Evolutionary conservation across 2,888 invertebrate genomes (phyloP).

Genomic region (Neoitamus cyanurus): DNA sequence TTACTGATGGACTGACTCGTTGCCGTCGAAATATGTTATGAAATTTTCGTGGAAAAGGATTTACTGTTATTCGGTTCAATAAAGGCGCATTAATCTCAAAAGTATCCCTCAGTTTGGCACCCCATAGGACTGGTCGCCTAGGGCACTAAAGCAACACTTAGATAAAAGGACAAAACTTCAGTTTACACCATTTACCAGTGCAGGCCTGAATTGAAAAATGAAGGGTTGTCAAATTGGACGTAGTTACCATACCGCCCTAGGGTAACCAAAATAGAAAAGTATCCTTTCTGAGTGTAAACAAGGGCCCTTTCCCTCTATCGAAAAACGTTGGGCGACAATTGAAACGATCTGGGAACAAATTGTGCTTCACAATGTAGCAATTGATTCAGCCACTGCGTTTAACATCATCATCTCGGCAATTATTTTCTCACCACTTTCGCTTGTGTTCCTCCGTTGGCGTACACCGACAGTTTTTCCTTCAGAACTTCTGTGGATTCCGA

Average conservation of each 20-base stretch:
- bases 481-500: neutral
- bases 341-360: neutral
- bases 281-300: constrained; percentile 23
- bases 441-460: neutral
- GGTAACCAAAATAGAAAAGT: constrained; percentile 11
- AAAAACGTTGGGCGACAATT: constrained; percentile 5
- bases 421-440: constrained; percentile 33
- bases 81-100: too few relatives aligned
- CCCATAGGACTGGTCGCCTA: neutral
- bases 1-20: too few relatives aligned
- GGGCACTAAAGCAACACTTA: neutral
- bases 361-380: constrained; percentile 6
- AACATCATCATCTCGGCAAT: constrained; percentile 33
- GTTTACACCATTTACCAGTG: neutral
- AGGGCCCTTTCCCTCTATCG: neutral
- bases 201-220: neutral
- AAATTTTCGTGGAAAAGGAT: too few relatives aligned
- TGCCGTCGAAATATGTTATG: too few relatives aligned
- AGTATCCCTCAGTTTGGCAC: neutral
- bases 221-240: constrained; percentile 3
- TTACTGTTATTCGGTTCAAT: too few relatives aligned
- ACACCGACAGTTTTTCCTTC: neutral
- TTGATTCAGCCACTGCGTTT: constrained; percentile 34
- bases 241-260: neutral
- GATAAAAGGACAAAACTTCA: neutral